Base-by-base conservation (phyloP, 2,797 vertebrate species). In the Echiichthys vipera region DNA sequence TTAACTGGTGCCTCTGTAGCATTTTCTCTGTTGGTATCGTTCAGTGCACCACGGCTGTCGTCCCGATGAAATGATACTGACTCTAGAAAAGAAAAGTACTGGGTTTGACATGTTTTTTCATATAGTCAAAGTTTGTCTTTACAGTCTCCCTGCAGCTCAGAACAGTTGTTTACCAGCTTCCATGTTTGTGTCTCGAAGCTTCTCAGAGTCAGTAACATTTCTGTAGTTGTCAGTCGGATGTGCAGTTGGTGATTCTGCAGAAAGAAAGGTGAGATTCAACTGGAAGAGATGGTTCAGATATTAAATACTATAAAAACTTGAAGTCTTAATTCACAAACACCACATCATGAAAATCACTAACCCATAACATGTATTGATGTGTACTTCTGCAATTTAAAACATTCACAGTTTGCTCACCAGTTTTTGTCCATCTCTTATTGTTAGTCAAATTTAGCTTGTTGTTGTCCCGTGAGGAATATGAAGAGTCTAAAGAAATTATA, bases 181-280 rank as follows among this genome's bases (percentile, higher is more conserved):
- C 4, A 0, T 29, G 12, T 30, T 42, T 57, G 51, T 49, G 27
- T 45, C n/a, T 1, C 0, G 3, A 20, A 29, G 49, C 22, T 66
- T 71, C n/a, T 61, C 5, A 12, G 63, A 58, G 37, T 69, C 43
- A 17, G 65, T 49, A 5, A 36, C 49, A 7, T 74, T 22, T 47
- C 2, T 45, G 24, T 0, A n/a, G 7, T 51, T 45, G n/a, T 76
- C 47, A 27, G 49, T 5, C 67, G 71, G 51, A 66, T 47, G 37
- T 24, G 49, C 6, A 29, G 37, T 76, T 45, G 27, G 1, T 36
- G 66, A 55, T 55, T 69, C 89, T 89, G 63, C 15, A 47, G 3
- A 49, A 30, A 57, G 12, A 51, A 50, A 24, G 5, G 34, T 15
- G 6, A 47, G 36, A 62, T 42, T 61, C 7, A 51, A 42, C 6